Evolutionary conservation across 2,113 vertebrate species (phyloP).

Genomic region (Trachemys scripta): DNA sequence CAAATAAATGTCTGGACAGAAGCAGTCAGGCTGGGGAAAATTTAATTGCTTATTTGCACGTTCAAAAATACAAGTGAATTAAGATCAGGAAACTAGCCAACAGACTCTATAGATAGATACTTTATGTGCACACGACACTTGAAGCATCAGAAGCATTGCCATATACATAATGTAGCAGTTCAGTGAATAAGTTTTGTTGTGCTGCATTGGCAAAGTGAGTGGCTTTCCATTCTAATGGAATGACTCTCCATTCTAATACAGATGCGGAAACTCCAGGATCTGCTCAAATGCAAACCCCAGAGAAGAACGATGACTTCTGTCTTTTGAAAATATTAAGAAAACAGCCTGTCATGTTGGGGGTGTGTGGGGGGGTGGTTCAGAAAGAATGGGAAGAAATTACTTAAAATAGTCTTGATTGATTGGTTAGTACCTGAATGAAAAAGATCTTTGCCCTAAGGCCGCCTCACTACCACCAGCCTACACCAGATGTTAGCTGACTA

Average conservation of each 20-base stretch:
- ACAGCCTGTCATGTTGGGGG: background rate
- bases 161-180: background rate
- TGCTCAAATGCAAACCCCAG: background rate
- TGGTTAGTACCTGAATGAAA: background rate
- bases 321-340: background rate
- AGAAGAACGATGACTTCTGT: conserved; percentile 27
- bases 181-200: background rate
- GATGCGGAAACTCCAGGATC: background rate
- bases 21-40: background rate
- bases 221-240: background rate
- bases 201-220: background rate
- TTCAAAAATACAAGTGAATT: background rate
- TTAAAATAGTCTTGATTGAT: background rate
- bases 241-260: background rate
- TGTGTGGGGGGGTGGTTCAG: background rate
- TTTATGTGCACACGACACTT: background rate
- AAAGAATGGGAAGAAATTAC: background rate
- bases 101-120: background rate
- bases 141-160: background rate
- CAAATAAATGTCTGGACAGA: background rate
- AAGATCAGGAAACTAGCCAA: background rate
- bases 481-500: conserved; percentile 26
- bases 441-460: background rate
- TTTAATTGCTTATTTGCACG: background rate
- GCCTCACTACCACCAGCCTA: background rate